These are phyloP conservation scores for Pipistrellus kuhlii DNA, from an alignment of 2,797 vertebrate genomes.

Conservation along the genomic window DNA sequence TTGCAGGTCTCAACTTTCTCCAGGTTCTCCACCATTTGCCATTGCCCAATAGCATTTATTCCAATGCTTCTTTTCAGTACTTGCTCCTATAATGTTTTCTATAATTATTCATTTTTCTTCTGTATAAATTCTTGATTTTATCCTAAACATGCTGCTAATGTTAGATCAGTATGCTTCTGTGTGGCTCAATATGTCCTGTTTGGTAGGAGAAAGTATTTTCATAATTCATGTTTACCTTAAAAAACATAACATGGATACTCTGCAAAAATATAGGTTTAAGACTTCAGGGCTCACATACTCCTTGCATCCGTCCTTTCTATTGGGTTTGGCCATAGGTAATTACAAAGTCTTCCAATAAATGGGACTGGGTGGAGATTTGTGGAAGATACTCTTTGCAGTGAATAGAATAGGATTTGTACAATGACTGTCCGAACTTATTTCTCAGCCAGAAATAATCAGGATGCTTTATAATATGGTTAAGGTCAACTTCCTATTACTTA, in stretches of 20 bases:
- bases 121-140: not conserved
- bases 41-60: not conserved
- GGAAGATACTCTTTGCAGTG: not conserved
- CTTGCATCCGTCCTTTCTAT: not conserved
- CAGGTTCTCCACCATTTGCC: not conserved
- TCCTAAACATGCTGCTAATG: not conserved
- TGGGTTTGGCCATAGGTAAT: not conserved
- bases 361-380: not conserved
- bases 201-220: not conserved
- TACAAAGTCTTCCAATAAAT: not conserved
- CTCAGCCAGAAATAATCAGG: not conserved
- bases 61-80: not conserved
- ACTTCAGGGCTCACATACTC: not conserved
- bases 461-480: not conserved
- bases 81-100: not conserved
- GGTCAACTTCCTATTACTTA: not conserved
- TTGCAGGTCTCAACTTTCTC: not conserved
- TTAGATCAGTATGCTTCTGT: not conserved
- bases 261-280: not conserved
- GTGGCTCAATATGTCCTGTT: not conserved
- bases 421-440: not conserved
- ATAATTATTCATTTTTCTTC: not conserved
- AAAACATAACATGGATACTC: not conserved
- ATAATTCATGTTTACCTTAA: not conserved
- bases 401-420: not conserved